phyloP scores from a whole-genome alignment of 2,888 invertebrate genomes.

The Athrips mouffetella region DNA sequence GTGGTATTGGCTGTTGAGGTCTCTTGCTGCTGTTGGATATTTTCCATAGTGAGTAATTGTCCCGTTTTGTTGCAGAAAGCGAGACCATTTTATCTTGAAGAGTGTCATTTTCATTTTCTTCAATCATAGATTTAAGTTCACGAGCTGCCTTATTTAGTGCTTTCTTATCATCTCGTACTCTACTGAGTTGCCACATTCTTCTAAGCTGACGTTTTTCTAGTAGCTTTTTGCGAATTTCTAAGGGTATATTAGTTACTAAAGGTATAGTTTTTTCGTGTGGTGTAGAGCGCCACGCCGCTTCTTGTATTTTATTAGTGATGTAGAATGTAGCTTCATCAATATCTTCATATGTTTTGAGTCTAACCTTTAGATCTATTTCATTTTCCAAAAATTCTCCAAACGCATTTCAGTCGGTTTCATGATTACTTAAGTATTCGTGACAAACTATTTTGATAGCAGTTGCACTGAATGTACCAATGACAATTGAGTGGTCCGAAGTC shows the following conservation, averaged over 20 bases:
- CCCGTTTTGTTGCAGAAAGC: neutral
- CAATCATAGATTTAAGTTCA: neutral
- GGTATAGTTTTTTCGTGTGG: neutral
- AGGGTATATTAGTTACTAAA: neutral
- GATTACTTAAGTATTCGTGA: neutral
- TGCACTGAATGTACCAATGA: neutral
- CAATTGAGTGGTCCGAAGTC: neutral
- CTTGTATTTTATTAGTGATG: neutral
- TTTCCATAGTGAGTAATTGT: slow-evolving; percentile 4
- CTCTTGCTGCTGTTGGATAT: neutral
- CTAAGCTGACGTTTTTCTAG: neutral
- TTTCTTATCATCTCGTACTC: neutral
- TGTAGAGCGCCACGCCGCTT: neutral
- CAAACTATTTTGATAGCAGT: neutral
- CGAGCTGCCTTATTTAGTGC: neutral
- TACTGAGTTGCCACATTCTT: neutral
- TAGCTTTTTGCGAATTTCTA: neutral
- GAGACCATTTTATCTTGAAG: neutral
- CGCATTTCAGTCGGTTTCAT: neutral
- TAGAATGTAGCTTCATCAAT: slow-evolving; percentile 7
- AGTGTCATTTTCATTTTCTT: neutral
- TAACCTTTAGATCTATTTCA: neutral
- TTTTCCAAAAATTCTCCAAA: neutral
- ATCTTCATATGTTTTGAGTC: neutral
- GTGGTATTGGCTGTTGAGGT: neutral